A percentile compares a stretch with the other conserved stretches of the same genome.
phyloP scores from a whole-genome alignment of 64 coral and sea anemone species.

The Pocillopora damicornis region DNA sequence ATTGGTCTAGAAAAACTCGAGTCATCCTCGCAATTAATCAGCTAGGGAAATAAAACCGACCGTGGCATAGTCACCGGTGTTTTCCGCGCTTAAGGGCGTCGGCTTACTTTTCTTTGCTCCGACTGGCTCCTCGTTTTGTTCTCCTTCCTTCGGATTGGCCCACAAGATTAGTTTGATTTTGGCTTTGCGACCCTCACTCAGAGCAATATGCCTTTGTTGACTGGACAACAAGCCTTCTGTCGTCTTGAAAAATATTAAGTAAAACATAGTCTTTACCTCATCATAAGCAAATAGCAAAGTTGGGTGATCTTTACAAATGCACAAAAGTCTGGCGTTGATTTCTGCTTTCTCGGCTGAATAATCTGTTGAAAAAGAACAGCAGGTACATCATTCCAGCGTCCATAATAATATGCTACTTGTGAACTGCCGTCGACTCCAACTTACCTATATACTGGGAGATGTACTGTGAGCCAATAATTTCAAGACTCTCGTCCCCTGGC shows the following conservation, averaged over 20 bases:
- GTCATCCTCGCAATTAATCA: no score
- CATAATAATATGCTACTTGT: not conserved
- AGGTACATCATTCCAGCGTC: not conserved
- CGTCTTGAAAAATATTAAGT: not conserved
- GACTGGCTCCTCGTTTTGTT: no score
- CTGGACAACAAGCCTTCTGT: not conserved
- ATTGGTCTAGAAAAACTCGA: no score
- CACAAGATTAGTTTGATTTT: no score
- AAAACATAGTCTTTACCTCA: not conserved
- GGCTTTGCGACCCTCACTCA: no score
- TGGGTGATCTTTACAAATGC: conserved; percentile 31
- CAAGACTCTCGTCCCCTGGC: conserved; percentile 25
- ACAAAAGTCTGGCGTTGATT: not conserved
- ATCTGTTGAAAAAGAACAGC: not conserved
- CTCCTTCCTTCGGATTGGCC: no score
- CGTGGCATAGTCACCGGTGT: no score
- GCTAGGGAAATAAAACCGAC: no score
- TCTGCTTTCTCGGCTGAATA: conserved; percentile 6
- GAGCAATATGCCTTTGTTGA: no score
- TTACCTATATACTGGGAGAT: conserved; percentile 53
- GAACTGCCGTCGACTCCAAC: not conserved
- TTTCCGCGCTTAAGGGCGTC: no score
- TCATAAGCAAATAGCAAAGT: conserved; percentile 17
- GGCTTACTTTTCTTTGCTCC: no score
- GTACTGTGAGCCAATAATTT: conserved; percentile 27